Evolutionary conservation across 1,140 invertebrate genomes (phyloP), one percentile per base, ranked within the genome.

Genomic region (Hormaphis cornu): DNA sequence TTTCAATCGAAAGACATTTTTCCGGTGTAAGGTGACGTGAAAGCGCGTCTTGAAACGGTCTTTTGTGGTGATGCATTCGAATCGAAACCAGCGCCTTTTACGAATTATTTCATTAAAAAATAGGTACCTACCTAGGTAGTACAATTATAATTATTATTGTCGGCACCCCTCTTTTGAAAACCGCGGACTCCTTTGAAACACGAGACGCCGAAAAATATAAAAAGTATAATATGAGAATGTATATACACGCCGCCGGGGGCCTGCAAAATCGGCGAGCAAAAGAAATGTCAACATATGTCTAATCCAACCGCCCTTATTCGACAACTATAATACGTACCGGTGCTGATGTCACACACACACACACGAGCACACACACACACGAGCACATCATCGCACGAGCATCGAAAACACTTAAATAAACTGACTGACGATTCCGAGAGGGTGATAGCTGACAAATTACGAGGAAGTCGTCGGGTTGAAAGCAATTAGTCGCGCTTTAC

Each of bases 281-380:
- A 66, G 61, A 50, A 66, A 66, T 66, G 61, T 50, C 44, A 66
- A 66, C 61, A 66, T n/a, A n/a, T 66, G 61, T 66, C 61, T 48
- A 66, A 66, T 66, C 61, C 28, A 16, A 66, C 61, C 44, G 28
- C 61, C 61, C 28, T 48, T 33, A 50, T 66, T 66, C 44, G 24
- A 50, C 61, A 66, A 24, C 54, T 58, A 20, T 33, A n/a, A n/a
- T n/a, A n/a, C n/a, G n/a, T n/a, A 24, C 12, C 20, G n/a, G n/a
- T n/a, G 30, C 3, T 40, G 18, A 37, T 22, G 20, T 7, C 22
- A 26, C 54, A 58, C 35, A 58, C 22, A 24, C 40, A n/a, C n/a
- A n/a, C n/a, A n/a, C n/a, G n/a, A n/a, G n/a, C n/a, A n/a, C n/a
- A n/a, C n/a, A n/a, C n/a, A n/a, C n/a, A n/a, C n/a, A n/a, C n/a